These are phyloP conservation scores for Remorina albescens DNA, from an alignment of 2,797 vertebrate genomes.

Conservation along the genomic window DNA sequence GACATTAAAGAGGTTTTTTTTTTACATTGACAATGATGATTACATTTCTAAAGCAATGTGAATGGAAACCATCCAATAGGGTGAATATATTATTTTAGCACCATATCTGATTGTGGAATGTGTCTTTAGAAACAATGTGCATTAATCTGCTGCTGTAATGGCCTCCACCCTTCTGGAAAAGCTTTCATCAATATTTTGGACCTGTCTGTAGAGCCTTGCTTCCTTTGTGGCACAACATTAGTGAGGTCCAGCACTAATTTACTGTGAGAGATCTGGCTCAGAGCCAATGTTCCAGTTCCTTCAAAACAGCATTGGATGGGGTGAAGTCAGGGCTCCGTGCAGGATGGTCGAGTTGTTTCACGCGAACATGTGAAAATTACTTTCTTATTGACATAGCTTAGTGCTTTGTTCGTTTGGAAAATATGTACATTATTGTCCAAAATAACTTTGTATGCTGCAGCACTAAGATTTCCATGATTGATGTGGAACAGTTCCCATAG, in stretches of 20 bases:
- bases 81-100: too few species aligned
- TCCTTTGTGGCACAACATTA: conserved; percentile 31
- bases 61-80: too few species aligned
- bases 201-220: conserved; percentile 18
- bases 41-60: too few species aligned
- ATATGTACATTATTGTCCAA: not conserved
- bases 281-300: conserved; percentile 18
- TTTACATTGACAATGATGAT: too few species aligned
- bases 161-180: too few species aligned
- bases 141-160: too few species aligned
- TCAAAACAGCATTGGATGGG: conserved; percentile 15
- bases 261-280: conserved; percentile 21
- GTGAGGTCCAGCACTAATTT: conserved; percentile 14
- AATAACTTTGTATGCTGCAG: not conserved
- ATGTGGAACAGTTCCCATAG: not conserved
- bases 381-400: conserved; percentile 5
- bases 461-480: not conserved
- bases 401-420: not conserved
- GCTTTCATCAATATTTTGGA: conserved; percentile 6
- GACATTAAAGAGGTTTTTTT: too few species aligned
- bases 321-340: conserved; percentile 11
- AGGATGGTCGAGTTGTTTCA: not conserved
- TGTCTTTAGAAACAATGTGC: not conserved
- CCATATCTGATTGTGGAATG: not conserved
- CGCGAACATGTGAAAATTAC: conserved; percentile 9